phyloP scores from a whole-genome alignment of 2,113 vertebrate species.

The Machaerirhynchus nigripectus region DNA sequence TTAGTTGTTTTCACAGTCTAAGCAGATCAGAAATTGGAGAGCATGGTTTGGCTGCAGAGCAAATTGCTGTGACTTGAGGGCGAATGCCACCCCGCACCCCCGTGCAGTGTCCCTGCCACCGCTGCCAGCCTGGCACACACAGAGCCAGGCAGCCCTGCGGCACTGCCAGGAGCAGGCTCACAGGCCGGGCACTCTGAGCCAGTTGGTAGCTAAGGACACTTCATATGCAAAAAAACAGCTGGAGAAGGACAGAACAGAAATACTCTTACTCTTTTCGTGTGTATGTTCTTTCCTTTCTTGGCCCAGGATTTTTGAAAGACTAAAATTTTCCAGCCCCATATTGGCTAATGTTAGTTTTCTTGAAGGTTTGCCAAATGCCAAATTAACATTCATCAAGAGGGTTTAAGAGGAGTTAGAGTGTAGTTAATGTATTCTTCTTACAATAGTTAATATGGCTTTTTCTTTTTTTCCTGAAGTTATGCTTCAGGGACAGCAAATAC shows the following conservation, averaged over 20 bases:
- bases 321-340: constrained; percentile 14
- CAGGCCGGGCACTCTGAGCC: neutral
- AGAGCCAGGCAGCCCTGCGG: neutral
- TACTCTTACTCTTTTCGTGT: neutral
- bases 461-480: neutral
- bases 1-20: neutral
- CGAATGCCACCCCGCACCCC: neutral
- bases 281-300: neutral
- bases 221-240: neutral
- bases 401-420: constrained; percentile 1
- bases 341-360: constrained; percentile 15
- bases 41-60: neutral
- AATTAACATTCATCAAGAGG: neutral
- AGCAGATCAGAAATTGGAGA: neutral
- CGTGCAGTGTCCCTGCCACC: accelerated
- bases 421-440: constrained; percentile 10
- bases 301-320: neutral
- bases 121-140: accelerated
- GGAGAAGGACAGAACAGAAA: neutral
- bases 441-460: neutral
- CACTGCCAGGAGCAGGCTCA: neutral
- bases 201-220: neutral
- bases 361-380: neutral
- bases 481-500: neutral
- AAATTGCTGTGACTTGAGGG: neutral